phyloP scores from a whole-genome alignment of 2,113 vertebrate genomes.

The Motacilla alba region DNA sequence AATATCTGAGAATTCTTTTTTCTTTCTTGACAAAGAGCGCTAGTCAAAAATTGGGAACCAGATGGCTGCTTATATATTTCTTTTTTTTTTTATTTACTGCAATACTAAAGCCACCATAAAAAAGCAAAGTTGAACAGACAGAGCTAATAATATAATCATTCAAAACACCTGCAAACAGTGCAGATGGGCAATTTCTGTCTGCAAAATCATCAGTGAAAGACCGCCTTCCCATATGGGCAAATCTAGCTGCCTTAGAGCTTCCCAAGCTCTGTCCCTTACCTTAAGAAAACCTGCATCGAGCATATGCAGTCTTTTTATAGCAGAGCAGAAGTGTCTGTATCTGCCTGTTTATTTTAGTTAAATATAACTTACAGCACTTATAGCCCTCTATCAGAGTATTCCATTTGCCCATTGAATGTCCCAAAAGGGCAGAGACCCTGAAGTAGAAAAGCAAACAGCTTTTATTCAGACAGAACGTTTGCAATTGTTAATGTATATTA shows the following conservation, averaged over 20 bases:
- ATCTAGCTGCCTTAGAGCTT: slow-evolving; percentile 78
- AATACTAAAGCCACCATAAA: slow-evolving; percentile 92
- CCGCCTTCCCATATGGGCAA: slow-evolving; percentile 96
- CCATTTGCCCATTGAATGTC: slow-evolving; percentile 36
- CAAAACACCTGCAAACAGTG: slow-evolving; percentile 97
- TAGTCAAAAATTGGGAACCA: slow-evolving; percentile 81
- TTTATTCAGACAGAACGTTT: not conserved
- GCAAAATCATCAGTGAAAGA: slow-evolving; percentile 84
- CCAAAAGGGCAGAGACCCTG: slow-evolving; percentile 22
- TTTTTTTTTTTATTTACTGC: slow-evolving; percentile 79
- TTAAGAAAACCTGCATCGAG: slow-evolving; percentile 83
- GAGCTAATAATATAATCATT: slow-evolving; percentile 99
- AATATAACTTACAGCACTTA: slow-evolving; percentile 65
- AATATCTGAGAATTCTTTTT: slow-evolving; percentile 62
- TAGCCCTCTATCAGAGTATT: slow-evolving; percentile 44
- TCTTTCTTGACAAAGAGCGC: slow-evolving; percentile 70
- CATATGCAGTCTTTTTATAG: slow-evolving; percentile 86
- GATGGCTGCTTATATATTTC: slow-evolving; percentile 90
- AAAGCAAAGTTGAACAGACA: slow-evolving; percentile 94
- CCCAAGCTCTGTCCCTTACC: slow-evolving; percentile 80
- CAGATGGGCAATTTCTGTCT: slow-evolving; percentile 96
- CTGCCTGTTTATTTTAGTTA: slow-evolving; percentile 81
- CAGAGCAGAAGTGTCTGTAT: slow-evolving; percentile 67
- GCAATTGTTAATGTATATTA: slow-evolving; percentile 53
- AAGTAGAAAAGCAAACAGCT: slow-evolving; percentile 51